These are phyloP conservation scores for Lacerta agilis DNA, from an alignment of 2,797 vertebrate species.

Conservation along the genomic window DNA sequence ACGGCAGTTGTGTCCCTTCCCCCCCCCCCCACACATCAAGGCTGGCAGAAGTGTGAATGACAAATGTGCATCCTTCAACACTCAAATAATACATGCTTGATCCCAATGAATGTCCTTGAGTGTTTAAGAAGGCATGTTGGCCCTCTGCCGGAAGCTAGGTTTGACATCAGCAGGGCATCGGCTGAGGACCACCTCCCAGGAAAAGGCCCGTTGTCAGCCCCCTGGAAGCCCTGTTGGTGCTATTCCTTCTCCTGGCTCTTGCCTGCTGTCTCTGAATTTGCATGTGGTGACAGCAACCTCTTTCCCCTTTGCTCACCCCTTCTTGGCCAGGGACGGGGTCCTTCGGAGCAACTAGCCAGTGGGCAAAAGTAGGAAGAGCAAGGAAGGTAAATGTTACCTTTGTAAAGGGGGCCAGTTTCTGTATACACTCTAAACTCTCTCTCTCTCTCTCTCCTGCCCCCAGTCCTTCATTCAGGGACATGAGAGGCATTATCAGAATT, in stretches of 20 bases:
- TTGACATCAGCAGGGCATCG: background rate
- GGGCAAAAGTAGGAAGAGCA: too few relatives aligned
- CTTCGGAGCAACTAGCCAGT: too few relatives aligned
- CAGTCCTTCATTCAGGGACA: too few relatives aligned
- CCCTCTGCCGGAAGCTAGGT: background rate
- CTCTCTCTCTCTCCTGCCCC: too few relatives aligned
- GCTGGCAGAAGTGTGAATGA: background rate
- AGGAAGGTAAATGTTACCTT: too few relatives aligned
- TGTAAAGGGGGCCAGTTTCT: too few relatives aligned
- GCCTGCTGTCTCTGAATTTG: background rate
- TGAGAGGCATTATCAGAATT: too few relatives aligned
- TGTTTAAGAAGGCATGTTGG: background rate
- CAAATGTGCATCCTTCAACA: background rate
- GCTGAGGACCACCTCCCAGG: background rate
- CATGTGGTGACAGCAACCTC: background rate
- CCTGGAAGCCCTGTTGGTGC: background rate
- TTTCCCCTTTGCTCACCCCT: too few relatives aligned
- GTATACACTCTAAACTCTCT: too few relatives aligned
- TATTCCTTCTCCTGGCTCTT: background rate
- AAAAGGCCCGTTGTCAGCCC: background rate
- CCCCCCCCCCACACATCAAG: background rate
- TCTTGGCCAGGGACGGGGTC: too few relatives aligned
- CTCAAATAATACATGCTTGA: background rate
- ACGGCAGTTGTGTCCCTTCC: too few relatives aligned
- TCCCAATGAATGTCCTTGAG: background rate